Percentiles rank a stretch among this genome's conserved stretches.
phyloP scores from a whole-genome alignment of 2,113 vertebrate species.

The Kryptolebias marmoratus region DNA sequence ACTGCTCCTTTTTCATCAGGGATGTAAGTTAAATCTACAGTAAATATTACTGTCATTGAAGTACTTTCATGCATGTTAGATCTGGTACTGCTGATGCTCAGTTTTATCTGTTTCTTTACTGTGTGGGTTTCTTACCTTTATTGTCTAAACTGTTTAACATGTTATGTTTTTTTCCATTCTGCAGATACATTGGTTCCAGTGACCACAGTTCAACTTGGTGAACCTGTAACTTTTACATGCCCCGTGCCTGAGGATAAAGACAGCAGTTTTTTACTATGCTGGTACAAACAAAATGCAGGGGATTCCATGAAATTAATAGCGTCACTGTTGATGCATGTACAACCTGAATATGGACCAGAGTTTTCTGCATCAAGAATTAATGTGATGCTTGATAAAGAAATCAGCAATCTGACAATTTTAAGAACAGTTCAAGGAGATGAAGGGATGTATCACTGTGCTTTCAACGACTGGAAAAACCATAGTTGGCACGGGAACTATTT shows the following conservation, averaged over 20 bases:
- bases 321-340: too few species aligned
- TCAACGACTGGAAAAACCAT: too few species aligned
- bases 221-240: background rate
- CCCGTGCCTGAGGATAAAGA: background rate
- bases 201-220: background rate
- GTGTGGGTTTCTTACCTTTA: background rate
- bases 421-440: too few species aligned
- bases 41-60: background rate
- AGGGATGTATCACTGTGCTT: too few species aligned
- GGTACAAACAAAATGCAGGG: too few species aligned
- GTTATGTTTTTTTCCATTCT: background rate
- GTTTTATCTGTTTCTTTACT: background rate
- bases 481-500: too few species aligned
- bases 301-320: too few species aligned
- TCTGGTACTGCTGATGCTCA: background rate
- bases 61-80: background rate
- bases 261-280: background rate
- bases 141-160: background rate
- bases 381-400: too few species aligned
- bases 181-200: background rate
- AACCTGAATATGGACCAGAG: too few species aligned
- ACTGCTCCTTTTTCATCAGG: conserved; percentile 28
- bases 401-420: too few species aligned
- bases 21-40: conserved; percentile 16
- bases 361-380: too few species aligned